Conservation (phyloP, 2,888 invertebrate genomes). For the Scelioninae gen. 1 region DNA sequence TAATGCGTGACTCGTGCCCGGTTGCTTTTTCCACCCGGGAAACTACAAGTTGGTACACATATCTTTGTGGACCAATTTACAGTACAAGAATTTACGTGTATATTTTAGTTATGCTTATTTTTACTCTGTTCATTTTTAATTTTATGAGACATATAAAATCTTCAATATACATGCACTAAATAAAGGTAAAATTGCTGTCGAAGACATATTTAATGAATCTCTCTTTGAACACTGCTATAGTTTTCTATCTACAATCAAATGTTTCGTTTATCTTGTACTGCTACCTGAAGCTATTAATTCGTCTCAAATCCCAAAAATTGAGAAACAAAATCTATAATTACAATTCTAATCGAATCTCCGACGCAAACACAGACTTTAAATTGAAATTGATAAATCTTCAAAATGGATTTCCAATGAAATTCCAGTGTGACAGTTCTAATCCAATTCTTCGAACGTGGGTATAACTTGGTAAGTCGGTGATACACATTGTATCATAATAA, state of each 20-base stretch:
- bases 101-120: no score
- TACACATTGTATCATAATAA: conserved; percentile 53
- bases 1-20: no score
- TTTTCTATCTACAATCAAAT: conserved; percentile 30
- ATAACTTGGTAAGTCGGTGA: conserved; percentile 45
- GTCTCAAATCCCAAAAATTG: conserved; percentile 9
- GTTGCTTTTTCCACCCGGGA: no score
- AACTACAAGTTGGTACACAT: no score
- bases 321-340: conserved; percentile 58
- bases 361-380: conserved; percentile 39
- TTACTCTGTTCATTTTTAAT: no score
- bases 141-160: no score
- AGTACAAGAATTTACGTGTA: no score
- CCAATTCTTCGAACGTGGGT: conserved; percentile 61
- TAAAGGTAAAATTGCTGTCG: neutral
- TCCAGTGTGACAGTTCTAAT: conserved; percentile 62
- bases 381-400: conserved; percentile 68
- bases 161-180: neutral
- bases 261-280: conserved; percentile 41
- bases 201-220: neutral
- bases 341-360: conserved; percentile 33
- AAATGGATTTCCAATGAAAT: conserved; percentile 61
- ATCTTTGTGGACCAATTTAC: no score
- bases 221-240: neutral
- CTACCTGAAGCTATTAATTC: conserved; percentile 53